Evolutionary conservation across 2,888 invertebrate genomes (phyloP), one percentile per base, ranked within the genome.

Genomic region (Colletes collaris): DNA sequence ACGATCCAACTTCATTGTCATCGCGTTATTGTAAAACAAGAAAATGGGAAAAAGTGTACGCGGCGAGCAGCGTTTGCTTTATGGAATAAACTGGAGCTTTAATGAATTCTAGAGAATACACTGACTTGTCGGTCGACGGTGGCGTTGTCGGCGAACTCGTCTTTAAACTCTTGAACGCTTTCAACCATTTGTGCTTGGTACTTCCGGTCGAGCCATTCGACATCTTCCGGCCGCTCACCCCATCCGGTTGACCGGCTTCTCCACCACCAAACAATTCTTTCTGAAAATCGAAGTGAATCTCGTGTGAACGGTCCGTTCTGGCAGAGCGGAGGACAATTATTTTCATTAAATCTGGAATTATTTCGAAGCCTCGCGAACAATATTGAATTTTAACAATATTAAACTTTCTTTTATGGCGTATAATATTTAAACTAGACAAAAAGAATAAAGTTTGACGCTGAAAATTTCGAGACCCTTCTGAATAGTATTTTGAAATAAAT

Each of bases 151-250:
- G 92, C 8, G 94, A 94, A 87, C 96, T 96, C 56, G 97, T 97
- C 94, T 98, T 98, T 87, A 99, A 95, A 93, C 97, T 98, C 93
- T 97, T 97, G 95, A 99, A 98, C 85, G 99, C 99, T 94, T 98
- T 99, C 91, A 98, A 94, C 99, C 99, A 99, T 95, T 98, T 98
- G 93, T 97, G 98, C 94, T 98, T 98, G 96, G 98, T 98, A 74
- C 97, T 97, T 91, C 97, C 96, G 86, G 97, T 96, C 86, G 97
- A 97, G 76, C 97, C 96, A 68, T 97, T 96, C 58, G 97, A 97
- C 94, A 97, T 95, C 94, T 97, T 98, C 84, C 97, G 95, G 93
- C 97, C 97, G 87, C 95, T 85, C 94, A 90, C 95, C 94, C 93
- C 95, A 94, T 88, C 95, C 94, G 89, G 96, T 95, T 91, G 92